Evolutionary conservation across 2,797 vertebrate species (phyloP), one percentile per base, ranked within the genome.

Genomic region (Pogoniulus pusillus): DNA sequence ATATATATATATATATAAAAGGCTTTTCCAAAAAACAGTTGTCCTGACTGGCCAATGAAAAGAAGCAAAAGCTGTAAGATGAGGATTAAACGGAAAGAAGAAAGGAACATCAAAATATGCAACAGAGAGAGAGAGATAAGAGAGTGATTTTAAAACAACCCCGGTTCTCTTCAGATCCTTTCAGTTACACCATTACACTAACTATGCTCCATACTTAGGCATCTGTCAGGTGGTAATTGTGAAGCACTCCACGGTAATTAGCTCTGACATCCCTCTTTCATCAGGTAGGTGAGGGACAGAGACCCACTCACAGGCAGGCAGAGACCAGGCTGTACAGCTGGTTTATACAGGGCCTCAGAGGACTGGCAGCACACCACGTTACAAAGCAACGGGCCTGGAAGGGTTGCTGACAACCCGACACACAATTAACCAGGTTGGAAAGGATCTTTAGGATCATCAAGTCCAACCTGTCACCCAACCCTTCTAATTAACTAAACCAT

Each of bases 41-140:
- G 68, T 94, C 62, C 87, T 91, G 85, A 94, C 85, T 30, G 58
- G 41, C 62, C 63, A 72, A 60, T 83, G 84, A 81, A 93, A 93
- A 90, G 75, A 85, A 91, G 93, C 62, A 93, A 93, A 95, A 94
- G 51, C 64, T 66, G 39, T 39, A 63, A 89, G 68, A 87, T 71
- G 65, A 77, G 43, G 59, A 93, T 89, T 92, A 93, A 90, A 94
- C 71, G 53, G 39, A 79, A 91, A 90, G 79, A 85, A 91, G 65
- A 93, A 63, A 29, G 20, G 23, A 78, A 86, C 24, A 86, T 62
- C 79, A 82, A 84, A 90, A 54, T n/a, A 82, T 39, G 68, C 47
- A 19, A 8, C 1, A 6, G 30, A 27, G 58, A 73, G 66, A 57
- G 32, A 85, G 27, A 70, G 7, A 55, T 24, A 70, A 6, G 53